Percentiles rank a stretch among this genome's conserved stretches.
Evolutionary conservation across 2,888 invertebrate genomes (phyloP).

Genomic region (Heliconius ethilla): DNA sequence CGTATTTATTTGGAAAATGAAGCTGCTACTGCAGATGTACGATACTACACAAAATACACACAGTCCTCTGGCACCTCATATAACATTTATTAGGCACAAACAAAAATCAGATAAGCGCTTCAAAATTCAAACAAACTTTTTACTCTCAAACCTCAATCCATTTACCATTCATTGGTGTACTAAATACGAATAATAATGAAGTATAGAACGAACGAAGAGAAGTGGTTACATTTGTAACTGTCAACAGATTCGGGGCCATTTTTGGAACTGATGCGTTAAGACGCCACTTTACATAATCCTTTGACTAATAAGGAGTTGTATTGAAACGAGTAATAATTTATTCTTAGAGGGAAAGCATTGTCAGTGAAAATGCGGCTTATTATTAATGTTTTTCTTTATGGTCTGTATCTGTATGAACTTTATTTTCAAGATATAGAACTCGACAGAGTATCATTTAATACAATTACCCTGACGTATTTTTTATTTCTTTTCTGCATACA

Average conservation of each 20-base stretch:
- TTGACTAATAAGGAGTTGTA: slow-evolving; percentile 42
- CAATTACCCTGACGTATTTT: not conserved
- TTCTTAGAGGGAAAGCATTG: slow-evolving; percentile 9
- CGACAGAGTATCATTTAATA: not conserved
- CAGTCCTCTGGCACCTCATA: not conserved
- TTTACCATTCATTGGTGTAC: slow-evolving; percentile 45
- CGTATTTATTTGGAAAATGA: not conserved
- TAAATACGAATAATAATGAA: slow-evolving; percentile 49
- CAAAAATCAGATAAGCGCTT: slow-evolving; percentile 16
- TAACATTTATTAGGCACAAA: slow-evolving; percentile 1
- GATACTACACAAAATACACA: not conserved
- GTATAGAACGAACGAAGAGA: slow-evolving; percentile 28
- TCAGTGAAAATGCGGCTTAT: slow-evolving; percentile 9
- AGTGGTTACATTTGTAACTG: slow-evolving; percentile 56
- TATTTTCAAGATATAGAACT: not conserved
- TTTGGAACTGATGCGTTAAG: slow-evolving; percentile 47
- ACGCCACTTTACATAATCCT: slow-evolving; percentile 49
- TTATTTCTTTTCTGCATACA: no score
- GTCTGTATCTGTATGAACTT: not conserved
- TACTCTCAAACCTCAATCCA: slow-evolving; percentile 39
- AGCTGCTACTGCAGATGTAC: not conserved
- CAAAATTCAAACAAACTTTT: slow-evolving; percentile 34
- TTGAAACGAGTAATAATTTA: slow-evolving; percentile 35
- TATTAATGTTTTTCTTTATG: slow-evolving; percentile 13
- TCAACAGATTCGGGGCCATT: slow-evolving; percentile 51